Evolutionary conservation across 2,113 vertebrate genomes (phyloP).

Genomic region (Geothlypis trichas): DNA sequence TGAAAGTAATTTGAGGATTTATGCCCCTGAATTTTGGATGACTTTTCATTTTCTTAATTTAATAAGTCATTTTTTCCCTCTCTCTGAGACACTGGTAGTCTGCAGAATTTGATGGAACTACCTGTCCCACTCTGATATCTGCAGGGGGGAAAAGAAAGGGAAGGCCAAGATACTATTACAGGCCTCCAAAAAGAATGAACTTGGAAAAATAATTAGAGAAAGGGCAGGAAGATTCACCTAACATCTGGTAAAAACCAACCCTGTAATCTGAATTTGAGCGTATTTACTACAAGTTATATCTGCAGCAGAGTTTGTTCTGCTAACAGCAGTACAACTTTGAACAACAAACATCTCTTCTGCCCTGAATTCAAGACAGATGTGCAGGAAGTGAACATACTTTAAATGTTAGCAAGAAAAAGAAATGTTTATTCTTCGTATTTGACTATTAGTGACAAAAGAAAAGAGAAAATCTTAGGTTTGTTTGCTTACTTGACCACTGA

Average conservation of each 20-base stretch:
- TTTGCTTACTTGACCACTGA: neutral
- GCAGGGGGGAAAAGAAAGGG: fast-evolving
- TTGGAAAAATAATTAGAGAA: neutral
- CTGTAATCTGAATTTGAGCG: neutral
- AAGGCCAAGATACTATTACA: neutral
- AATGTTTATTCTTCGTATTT: slow-evolving; percentile 1
- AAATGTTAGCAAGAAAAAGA: neutral
- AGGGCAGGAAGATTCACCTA: neutral
- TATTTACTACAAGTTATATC: neutral
- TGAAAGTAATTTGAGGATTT: neutral
- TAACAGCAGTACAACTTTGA: neutral
- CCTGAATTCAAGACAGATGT: slow-evolving; percentile 16
- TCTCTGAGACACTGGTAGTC: neutral
- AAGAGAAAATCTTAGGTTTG: neutral
- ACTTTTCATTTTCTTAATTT: neutral
- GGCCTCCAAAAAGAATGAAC: neutral
- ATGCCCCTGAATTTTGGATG: neutral
- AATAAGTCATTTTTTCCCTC: fast-evolving
- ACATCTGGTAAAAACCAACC: neutral
- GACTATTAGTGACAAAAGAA: neutral
- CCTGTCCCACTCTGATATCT: neutral
- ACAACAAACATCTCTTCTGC: neutral
- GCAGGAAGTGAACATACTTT: neutral
- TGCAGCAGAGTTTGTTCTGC: neutral
- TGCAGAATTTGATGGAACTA: neutral